Conservation (phyloP, 2,113 vertebrate genomes). For the Halcyon senegalensis region DNA sequence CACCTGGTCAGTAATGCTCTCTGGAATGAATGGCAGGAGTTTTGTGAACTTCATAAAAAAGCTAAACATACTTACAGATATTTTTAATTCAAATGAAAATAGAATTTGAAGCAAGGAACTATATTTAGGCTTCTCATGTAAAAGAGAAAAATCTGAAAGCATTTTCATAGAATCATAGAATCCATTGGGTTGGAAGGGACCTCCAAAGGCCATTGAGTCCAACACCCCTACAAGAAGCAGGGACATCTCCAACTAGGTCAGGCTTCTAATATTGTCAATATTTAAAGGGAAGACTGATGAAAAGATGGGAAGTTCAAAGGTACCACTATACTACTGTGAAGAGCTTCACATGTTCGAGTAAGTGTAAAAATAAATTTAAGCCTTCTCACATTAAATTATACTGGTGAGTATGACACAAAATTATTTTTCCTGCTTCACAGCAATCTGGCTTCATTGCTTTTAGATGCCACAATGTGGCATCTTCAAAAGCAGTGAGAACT, state of each 20-base stretch:
- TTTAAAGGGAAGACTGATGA: background rate
- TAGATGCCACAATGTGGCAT: background rate
- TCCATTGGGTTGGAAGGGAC: no score
- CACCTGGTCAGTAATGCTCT: rapidly evolving
- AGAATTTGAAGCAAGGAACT: background rate
- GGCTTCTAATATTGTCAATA: background rate
- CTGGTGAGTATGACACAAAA: background rate
- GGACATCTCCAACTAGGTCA: no score
- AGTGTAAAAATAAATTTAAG: background rate
- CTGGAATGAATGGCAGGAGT: background rate
- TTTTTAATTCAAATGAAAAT: background rate
- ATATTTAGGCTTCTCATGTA: background rate
- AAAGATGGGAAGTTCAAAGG: slow-evolving; percentile 7
- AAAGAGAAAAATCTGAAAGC: background rate
- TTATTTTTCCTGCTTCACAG: background rate
- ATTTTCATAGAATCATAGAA: no score
- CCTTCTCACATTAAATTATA: background rate
- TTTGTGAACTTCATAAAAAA: background rate
- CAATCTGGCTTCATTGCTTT: background rate
- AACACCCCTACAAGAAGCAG: no score
- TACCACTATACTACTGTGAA: background rate
- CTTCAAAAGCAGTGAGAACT: background rate
- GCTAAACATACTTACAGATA: background rate
- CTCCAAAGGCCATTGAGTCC: no score
- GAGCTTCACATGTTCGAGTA: background rate